Evolutionary conservation across 2,888 invertebrate genomes (phyloP), one percentile per base, ranked within the genome.

Genomic region (Selenia dentaria): DNA sequence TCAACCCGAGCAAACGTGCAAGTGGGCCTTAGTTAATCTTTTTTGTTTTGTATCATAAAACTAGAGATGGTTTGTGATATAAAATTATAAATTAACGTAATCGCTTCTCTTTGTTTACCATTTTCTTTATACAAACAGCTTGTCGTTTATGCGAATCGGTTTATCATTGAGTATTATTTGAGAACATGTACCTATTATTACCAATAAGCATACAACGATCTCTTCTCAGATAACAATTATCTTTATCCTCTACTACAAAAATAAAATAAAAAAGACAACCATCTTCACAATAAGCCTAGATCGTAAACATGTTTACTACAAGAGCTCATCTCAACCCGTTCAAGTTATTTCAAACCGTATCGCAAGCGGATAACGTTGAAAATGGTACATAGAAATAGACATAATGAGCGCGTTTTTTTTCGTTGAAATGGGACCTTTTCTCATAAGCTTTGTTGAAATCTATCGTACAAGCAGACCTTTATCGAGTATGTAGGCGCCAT

Each of bases 231-330:
- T 16, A 49, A 40, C 54, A 55, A 57, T 55, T 60, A 58, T 55
- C 53, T 55, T 24, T 25, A 46, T 46, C 37, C 39, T 40, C 22
- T 47, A 40, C 37, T 31, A 20, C 25, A 35, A 40, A 51, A 49
- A 57, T 56, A 48, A 53, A 47, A 54, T 54, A 48, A 63, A 63
- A 51, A 49, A 56, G 60, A 55, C 49, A 22, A 9, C 52, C 48
- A 57, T 63, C 63, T 56, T 26, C 38, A 43, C 56, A 46, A 48
- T 51, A 51, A 49, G 46, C 45, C 53, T 44, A 46, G 51, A 53
- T 45, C 51, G 70, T 67, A 68, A 72, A 72, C 70, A 70, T 70
- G 67, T 71, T 72, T 69, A 68, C 65, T 48, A 52, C 62, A 31
- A 29, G 37, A 26, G 12, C n/a, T 38, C 16, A 27, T 25, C 31